These are phyloP conservation scores for Willowsia nigromaculata DNA, from an alignment of 2,888 invertebrate species.

Conservation along the genomic window DNA sequence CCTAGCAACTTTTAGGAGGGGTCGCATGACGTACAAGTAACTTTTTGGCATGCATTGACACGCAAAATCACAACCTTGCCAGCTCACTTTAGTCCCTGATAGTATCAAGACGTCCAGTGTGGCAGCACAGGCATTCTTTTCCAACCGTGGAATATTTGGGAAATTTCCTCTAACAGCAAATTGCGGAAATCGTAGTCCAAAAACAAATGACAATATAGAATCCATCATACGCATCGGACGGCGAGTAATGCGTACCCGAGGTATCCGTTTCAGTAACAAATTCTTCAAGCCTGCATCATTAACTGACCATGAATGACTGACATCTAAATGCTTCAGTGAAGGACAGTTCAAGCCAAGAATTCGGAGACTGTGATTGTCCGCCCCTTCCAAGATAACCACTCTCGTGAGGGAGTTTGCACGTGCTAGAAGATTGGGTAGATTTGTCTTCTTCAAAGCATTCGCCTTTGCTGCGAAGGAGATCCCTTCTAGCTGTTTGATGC, in stretches of 20 bases:
- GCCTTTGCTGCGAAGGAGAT: slow-evolving; percentile 36
- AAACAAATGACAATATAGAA: not conserved
- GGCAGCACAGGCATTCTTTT: slow-evolving; percentile 49
- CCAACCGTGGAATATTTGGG: not conserved
- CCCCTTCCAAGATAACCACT: slow-evolving; percentile 63
- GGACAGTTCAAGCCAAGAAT: slow-evolving; percentile 71
- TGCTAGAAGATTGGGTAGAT: slow-evolving; percentile 62
- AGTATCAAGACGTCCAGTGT: slow-evolving; percentile 25
- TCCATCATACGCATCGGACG: not conserved
- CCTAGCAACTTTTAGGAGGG: not conserved
- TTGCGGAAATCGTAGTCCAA: no score
- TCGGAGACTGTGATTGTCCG: slow-evolving; percentile 63
- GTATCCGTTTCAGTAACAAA: slow-evolving; percentile 45
- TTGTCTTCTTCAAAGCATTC: slow-evolving; percentile 33
- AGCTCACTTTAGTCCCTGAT: slow-evolving; percentile 54
- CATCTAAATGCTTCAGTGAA: slow-evolving; percentile 43
- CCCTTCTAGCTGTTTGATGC: not conserved
- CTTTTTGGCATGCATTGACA: slow-evolving; percentile 40
- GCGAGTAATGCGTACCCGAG: not conserved
- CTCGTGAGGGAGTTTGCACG: slow-evolving; percentile 44
- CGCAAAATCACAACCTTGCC: slow-evolving; percentile 53
- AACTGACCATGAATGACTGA: slow-evolving; percentile 52
- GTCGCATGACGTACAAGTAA: not conserved
- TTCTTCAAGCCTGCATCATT: slow-evolving; percentile 54
- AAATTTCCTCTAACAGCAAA: no score